Percentiles rank a stretch among this genome's conserved stretches.
Evolutionary conservation across 2,888 invertebrate genomes (phyloP).

Genomic region (Holacanthella duospinosa): DNA sequence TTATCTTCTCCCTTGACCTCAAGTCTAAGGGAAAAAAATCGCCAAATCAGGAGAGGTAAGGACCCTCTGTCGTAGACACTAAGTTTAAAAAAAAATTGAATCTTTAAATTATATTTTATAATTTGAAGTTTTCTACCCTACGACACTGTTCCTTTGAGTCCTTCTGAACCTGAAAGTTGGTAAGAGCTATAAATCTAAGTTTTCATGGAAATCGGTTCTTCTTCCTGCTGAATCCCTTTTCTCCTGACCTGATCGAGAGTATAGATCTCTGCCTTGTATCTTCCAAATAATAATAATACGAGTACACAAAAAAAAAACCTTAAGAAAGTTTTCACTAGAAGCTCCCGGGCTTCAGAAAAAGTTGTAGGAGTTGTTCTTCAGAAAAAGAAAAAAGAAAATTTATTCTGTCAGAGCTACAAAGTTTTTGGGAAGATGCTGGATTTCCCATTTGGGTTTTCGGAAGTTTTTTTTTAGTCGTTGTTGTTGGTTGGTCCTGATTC

Average conservation of each 20-base stretch:
- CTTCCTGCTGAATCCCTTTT: not conserved
- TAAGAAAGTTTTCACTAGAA: too few relatives aligned
- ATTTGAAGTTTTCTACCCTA: too few relatives aligned
- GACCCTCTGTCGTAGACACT: not conserved
- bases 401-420: not conserved
- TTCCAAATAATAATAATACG: too few relatives aligned
- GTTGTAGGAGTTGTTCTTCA: too few relatives aligned
- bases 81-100: not conserved
- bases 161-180: not conserved
- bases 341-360: too few relatives aligned
- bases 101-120: not conserved
- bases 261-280: constrained; percentile 1
- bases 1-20: constrained; percentile 18
- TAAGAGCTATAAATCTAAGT: not conserved
- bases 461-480: not conserved
- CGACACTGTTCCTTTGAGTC: not conserved
- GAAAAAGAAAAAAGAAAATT: not conserved
- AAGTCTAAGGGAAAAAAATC: not conserved
- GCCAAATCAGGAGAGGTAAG: not conserved
- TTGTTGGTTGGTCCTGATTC: constrained; percentile 20
- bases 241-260: not conserved
- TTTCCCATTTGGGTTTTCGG: constrained; percentile 1
- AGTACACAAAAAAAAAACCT: too few relatives aligned
- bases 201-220: not conserved
- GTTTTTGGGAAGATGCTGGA: not conserved